These are phyloP conservation scores for Sepioteuthis lessoniana DNA, from an alignment of 2,888 invertebrate genomes.

Conservation along the genomic window DNA sequence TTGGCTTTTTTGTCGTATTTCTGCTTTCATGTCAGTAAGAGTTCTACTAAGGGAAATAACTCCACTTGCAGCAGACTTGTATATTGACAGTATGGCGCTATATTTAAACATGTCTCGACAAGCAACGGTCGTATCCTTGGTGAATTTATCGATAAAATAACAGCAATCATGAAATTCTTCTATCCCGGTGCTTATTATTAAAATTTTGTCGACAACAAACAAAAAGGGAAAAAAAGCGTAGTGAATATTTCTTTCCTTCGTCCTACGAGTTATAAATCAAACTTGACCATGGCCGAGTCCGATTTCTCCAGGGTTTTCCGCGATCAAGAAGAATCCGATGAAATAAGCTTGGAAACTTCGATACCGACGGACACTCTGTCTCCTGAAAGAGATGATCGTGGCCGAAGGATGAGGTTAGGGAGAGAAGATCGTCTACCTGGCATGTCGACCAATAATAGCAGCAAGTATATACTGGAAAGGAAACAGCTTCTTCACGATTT, in stretches of 20 bases:
- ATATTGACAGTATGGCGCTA: neutral
- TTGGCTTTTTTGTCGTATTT: neutral
- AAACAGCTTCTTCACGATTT: conserved; percentile 74
- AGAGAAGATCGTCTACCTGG: conserved; percentile 59
- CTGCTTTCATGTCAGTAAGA: neutral
- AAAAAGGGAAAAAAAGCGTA: neutral
- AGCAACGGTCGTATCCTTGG: neutral
- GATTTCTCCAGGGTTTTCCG: conserved; percentile 70
- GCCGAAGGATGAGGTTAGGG: conserved; percentile 53
- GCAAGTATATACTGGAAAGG: conserved; percentile 70
- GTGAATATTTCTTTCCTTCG: neutral
- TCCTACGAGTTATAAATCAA: no score
- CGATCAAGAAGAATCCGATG: conserved; percentile 71
- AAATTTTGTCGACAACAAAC: neutral
- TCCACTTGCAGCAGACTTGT: neutral
- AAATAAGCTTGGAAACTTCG: conserved; percentile 73
- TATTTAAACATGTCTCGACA: neutral
- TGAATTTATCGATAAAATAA: neutral
- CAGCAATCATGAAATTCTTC: neutral
- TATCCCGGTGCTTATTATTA: neutral
- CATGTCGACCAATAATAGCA: conserved; percentile 55
- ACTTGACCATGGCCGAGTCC: conserved; percentile 65
- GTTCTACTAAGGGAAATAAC: neutral
- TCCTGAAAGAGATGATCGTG: conserved; percentile 66
- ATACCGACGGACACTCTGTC: conserved; percentile 74